phyloP scores from a whole-genome alignment of 2,888 invertebrate genomes.

The Torymus texanus region DNA sequence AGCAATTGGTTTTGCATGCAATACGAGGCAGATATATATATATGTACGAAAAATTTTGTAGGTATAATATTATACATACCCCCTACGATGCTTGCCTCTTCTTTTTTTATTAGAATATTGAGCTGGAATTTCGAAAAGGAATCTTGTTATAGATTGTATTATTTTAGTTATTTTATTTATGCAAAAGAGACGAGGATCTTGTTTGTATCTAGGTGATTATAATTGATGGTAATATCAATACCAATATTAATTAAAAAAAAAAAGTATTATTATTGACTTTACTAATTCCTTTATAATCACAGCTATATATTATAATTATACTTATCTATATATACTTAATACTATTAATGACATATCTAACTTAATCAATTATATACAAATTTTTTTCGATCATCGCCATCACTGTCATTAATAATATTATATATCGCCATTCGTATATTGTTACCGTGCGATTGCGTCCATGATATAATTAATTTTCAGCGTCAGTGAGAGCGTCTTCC shows the following conservation, averaged over 20 bases:
- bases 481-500: conserved; percentile 47
- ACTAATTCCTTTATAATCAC: conserved; percentile 31
- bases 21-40: background rate
- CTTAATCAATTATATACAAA: background rate
- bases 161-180: conserved; percentile 39
- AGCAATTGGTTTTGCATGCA: conserved; percentile 22
- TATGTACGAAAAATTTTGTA: background rate
- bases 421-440: conserved; percentile 39
- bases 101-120: conserved; percentile 18
- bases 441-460: conserved; percentile 5
- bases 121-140: conserved; percentile 18
- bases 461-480: conserved; percentile 35
- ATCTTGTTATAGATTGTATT: conserved; percentile 37
- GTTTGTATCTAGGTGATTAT: conserved; percentile 43
- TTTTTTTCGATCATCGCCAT: conserved; percentile 2
- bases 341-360: conserved; percentile 32
- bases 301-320: conserved; percentile 37
- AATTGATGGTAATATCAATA: conserved; percentile 38
- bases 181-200: conserved; percentile 27
- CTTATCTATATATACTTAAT: conserved; percentile 48
- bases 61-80: background rate
- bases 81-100: conserved; percentile 27
- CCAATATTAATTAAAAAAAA: background rate
- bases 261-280: conserved; percentile 31
- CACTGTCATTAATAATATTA: conserved; percentile 44